Percentiles rank a stretch among this genome's conserved stretches.
Conservation (phyloP, 2,888 invertebrate species). For the Aspidiotus destructor region DNA sequence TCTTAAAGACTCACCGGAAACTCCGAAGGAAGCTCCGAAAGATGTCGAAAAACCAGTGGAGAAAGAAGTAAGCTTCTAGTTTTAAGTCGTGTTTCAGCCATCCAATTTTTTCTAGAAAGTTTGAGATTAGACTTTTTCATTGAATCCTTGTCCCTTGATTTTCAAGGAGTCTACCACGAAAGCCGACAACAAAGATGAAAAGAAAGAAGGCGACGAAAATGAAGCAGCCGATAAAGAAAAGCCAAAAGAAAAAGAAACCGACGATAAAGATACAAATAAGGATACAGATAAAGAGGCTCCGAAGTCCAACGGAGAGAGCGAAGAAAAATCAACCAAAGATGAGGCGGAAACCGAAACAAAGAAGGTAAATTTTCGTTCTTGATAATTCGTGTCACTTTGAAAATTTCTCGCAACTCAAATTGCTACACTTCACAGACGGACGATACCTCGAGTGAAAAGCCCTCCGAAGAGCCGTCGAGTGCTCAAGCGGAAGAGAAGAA, state of each 20-base stretch:
- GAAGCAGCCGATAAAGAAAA: slow-evolving; percentile 35
- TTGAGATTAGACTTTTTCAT: background rate
- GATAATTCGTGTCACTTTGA: too few relatives aligned
- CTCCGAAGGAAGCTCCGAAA: slow-evolving; percentile 38
- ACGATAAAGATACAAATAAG: slow-evolving; percentile 39
- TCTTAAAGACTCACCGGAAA: background rate
- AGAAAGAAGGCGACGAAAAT: slow-evolving; percentile 35
- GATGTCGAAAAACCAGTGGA: slow-evolving; percentile 35
- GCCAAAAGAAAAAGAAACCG: slow-evolving; percentile 36
- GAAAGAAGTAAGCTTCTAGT: slow-evolving; percentile 29
- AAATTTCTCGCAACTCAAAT: too few relatives aligned
- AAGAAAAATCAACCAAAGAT: slow-evolving; percentile 28
- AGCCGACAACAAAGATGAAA: slow-evolving; percentile 29
- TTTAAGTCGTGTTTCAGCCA: too few relatives aligned
- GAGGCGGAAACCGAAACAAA: background rate
- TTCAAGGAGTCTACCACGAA: background rate
- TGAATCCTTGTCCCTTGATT: background rate
- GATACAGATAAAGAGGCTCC: slow-evolving; percentile 24
- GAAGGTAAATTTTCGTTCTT: background rate
- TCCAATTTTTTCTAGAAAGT: too few relatives aligned
- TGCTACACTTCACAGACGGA: too few relatives aligned
- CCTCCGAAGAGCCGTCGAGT: too few relatives aligned
- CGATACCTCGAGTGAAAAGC: too few relatives aligned
- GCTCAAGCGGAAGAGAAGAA: background rate
- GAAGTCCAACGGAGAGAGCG: slow-evolving; percentile 20